A percentile compares a stretch with the other conserved stretches of the same genome.
phyloP scores from a whole-genome alignment of 2,113 vertebrate species.

The Todiramphus chloris region DNA sequence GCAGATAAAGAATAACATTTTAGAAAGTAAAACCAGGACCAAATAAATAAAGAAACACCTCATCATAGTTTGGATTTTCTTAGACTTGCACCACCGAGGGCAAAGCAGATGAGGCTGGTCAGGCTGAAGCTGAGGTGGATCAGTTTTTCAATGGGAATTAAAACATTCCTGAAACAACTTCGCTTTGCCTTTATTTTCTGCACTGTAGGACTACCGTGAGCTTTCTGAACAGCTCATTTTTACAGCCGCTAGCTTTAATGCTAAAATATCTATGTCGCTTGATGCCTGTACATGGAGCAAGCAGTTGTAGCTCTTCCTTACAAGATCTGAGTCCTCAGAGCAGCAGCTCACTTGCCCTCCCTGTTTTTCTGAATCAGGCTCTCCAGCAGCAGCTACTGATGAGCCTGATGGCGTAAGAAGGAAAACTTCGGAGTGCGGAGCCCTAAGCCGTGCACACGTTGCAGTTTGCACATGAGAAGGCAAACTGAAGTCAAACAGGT shows the following conservation, averaged over 20 bases:
- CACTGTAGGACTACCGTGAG: fast-evolving
- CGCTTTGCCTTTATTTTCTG: not conserved
- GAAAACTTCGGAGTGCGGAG: not conserved
- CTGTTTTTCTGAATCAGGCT: not conserved
- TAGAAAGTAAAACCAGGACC: not conserved
- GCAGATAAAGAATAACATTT: not conserved
- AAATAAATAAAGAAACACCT: not conserved
- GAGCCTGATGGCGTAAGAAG: not conserved
- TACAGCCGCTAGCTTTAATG: not conserved
- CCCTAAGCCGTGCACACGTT: not conserved
- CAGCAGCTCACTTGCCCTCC: not conserved
- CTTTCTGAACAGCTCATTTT: not conserved
- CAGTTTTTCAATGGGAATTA: not conserved
- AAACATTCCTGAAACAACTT: not conserved
- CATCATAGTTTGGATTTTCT: not conserved
- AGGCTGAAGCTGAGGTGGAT: not conserved
- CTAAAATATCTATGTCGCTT: not conserved
- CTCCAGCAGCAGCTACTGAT: not conserved
- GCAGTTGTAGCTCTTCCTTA: not conserved
- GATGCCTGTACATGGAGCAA: not conserved
- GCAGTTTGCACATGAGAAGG: not conserved
- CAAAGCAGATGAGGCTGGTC: not conserved
- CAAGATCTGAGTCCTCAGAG: not conserved
- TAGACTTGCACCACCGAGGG: not conserved
- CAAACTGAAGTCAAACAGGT: not conserved